Evolutionary conservation across 2,888 invertebrate genomes (phyloP), one percentile per base, ranked within the genome.

Genomic region (Caenorhabditis parvicauda): DNA sequence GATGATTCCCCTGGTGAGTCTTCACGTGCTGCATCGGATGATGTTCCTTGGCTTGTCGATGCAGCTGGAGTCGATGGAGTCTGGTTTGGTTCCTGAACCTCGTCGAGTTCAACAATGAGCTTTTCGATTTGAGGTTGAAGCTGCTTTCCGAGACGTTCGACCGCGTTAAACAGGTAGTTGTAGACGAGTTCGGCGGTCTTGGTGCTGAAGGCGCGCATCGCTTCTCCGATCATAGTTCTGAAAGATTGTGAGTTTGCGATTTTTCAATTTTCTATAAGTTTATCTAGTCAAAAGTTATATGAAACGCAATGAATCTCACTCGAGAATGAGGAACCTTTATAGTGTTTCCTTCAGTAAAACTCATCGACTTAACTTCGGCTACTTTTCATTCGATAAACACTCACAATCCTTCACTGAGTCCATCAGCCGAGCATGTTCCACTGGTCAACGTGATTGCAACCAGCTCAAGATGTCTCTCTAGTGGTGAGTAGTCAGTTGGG

Each of bases 401-500:
- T 28, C 4, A 46, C 49, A 62, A 45, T 39, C 67, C 70, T 29
- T 67, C 67, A 7, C 32, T 37, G 37, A 64, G 55, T 6, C 65
- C 82, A 60, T 84, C 84, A 28, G 88, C 83, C 81, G 88, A 89
- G 57, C 85, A 63, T n/a, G 38, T 37, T 44, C 65, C 65, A 12
- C 49, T 53, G 1, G 59, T 64, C 46, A 64, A 51, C 7, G 58
- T 51, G n/a, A 42, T 51, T 17, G 64, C 59, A 9, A 67, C 55
- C 3, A 41, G 39, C 21, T 55, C 47, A 41, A 64, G 51, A n/a
- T 59, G 62, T 21, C 47, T 50, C 27, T 37, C 46, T 37, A 57
- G 32, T 32, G 55, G 64, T 27, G 47, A 53, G 21, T 32, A 50
- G 24, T 44, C 47, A 6, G 39, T 6, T 2, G 51, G 43, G 21